Base-by-base conservation (phyloP, 2,113 vertebrate genomes). In the Colossoma macropomum region DNA sequence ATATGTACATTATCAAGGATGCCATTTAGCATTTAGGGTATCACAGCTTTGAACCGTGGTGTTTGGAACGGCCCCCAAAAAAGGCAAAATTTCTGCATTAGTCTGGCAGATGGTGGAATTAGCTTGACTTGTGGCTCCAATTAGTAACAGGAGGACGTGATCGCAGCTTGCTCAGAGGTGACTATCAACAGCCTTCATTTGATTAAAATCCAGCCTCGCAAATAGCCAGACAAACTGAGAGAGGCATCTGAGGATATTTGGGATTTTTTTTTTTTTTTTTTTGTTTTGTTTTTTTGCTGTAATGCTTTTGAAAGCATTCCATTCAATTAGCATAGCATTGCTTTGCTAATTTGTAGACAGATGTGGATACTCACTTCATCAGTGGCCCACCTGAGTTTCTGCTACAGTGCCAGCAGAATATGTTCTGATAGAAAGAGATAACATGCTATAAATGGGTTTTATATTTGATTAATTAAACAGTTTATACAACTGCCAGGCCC, bases 31-130 rank as follows among this genome's bases (percentile, higher is more conserved):
- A 28, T 52, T 41, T 48, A 12, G 27, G 19, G 27, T 68, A 41
- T 71, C 15, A 16, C 59, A 17, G 62, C 41, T 27, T 77, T 81
- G 60, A 73, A 71, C 48, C 19, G 17, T 16, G 68, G 59, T 82
- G 50, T 80, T 69, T 68, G 32, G 32, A 56, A 17, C 12, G 4
- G 60, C 23, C 71, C 38, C 50, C 27, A 77, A 68, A 78, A 68
- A n/a, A 48, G 7, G 30, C 70, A 38, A 81, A 25, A 71, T 48
- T 21, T 83, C 72, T 45, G 50, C 50, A 38, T 75, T 75, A 25
- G 30, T 10, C 15, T 52, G 75, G 72, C 75, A 87, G 86, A 82
- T 69, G 75, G 69, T 34, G 69, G 21, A 60, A 70, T 75, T 70
- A 54, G 41, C 76, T 60, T 12, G 41, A 77, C 59, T 75, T 75